phyloP scores from a whole-genome alignment of 2,888 invertebrate species.

The Pammene fasciana region DNA sequence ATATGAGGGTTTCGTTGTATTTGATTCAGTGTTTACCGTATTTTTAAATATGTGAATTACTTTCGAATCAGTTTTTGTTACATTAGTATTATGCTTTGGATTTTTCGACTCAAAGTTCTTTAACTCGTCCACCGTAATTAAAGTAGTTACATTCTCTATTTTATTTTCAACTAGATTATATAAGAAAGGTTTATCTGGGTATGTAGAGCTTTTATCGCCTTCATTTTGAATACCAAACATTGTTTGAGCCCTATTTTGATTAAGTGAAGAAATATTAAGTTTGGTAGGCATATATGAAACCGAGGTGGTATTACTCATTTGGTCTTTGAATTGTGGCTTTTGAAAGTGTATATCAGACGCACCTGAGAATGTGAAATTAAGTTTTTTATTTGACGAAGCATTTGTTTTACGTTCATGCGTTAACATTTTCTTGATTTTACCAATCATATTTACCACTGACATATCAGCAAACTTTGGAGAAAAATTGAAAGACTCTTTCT shows the following conservation, averaged over 20 bases:
- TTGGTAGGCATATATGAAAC: background rate
- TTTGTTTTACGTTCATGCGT: background rate
- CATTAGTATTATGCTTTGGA: background rate
- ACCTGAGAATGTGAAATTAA: background rate
- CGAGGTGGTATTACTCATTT: background rate
- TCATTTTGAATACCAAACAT: background rate
- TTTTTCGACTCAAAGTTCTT: background rate
- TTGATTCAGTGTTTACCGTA: too few species aligned
- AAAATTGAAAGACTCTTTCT: background rate
- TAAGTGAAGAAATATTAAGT: background rate
- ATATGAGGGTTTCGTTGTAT: too few species aligned
- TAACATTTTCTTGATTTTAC: constrained; percentile 3
- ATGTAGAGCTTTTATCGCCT: background rate
- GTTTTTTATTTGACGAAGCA: background rate
- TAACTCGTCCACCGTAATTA: background rate
- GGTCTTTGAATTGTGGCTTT: background rate
- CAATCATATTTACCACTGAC: background rate
- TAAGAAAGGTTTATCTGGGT: background rate
- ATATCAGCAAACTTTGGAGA: background rate
- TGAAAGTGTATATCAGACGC: background rate
- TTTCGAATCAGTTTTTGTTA: background rate
- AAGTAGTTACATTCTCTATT: background rate
- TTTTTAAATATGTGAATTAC: background rate
- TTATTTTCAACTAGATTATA: background rate
- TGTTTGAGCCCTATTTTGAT: background rate